Evolutionary conservation across 2,888 invertebrate species (phyloP), one percentile per base, ranked within the genome.

Genomic region (Herminia tarsipennalis): DNA sequence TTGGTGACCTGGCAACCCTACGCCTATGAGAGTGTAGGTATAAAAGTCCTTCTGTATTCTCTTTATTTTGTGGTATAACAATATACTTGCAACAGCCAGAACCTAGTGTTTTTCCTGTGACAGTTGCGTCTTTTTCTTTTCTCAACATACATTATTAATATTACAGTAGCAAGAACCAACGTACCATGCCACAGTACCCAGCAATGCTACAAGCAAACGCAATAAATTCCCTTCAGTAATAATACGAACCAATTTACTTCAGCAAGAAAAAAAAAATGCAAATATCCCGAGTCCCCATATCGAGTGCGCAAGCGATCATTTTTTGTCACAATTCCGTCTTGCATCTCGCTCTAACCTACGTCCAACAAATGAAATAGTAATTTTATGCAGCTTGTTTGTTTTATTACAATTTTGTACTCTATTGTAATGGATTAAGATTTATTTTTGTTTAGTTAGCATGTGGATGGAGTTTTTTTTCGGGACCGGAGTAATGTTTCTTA

Each of bases 271-370:
- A 60, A 64, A 58, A 64, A 64, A 54, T 53, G 52, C 56, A 52
- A 47, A 64, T 30, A 50, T 40, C 27, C 45, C 30, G 39, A 32
- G 27, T 52, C 63, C 45, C 62, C 33, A 25, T 10, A 5, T 48
- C 32, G 51, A 33, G 20, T 63, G 63, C 53, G 55, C 66, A 53
- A 50, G 55, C 67, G 57, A 55, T 56, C 40, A 58, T 61, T 66
- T 66, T 66, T 66, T 66, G 53, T 62, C 53, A 55, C 35, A 53
- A 51, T 62, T 53, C 53, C 41, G 37, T 37, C 28, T 24, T 27
- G 43, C 21, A 18, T 59, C 56, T 8, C 42, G n/a, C 8, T 55
- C 33, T 21, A 37, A 35, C 10, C 9, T 4, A 18, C 14, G 13
- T 35, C 56, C 8, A 2, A 14, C 1, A 29, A 63, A 44, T 37